phyloP scores from a whole-genome alignment of 2,113 vertebrate species.

The Rhipidura dahli region DNA sequence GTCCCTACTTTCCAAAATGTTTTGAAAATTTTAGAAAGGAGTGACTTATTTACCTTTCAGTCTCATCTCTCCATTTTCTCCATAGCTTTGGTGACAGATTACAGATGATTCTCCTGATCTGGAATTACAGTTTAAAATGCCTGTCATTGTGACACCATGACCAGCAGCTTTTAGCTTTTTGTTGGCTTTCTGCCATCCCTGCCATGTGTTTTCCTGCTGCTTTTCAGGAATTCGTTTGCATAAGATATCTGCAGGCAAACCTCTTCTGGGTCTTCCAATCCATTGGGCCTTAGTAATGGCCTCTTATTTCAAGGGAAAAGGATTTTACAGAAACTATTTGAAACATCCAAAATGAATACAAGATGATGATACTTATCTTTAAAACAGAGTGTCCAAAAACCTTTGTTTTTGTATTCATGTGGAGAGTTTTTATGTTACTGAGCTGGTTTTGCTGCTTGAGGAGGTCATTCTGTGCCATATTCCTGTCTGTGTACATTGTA shows the following conservation, averaged over 20 bases:
- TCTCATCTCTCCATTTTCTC: neutral
- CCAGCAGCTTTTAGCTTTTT: neutral
- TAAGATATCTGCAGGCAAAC: neutral
- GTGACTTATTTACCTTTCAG: neutral
- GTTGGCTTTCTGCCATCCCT: slow-evolving; percentile 6
- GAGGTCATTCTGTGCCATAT: neutral
- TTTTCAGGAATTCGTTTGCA: neutral
- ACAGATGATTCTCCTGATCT: neutral
- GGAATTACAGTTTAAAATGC: neutral
- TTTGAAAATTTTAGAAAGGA: neutral
- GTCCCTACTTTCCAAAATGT: neutral
- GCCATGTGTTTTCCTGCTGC: neutral
- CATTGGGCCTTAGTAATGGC: neutral
- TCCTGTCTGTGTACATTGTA: neutral
- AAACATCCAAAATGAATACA: neutral
- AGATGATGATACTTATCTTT: neutral
- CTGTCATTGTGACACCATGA: neutral
- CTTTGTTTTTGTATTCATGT: neutral
- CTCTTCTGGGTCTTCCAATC: neutral
- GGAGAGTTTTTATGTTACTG: neutral
- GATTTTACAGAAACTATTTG: neutral
- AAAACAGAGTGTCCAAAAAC: neutral
- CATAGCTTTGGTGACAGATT: neutral
- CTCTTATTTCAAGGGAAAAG: neutral
- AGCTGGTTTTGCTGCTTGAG: neutral